Base-by-base conservation (phyloP, 2,888 invertebrate species). In the Drosophila austrosaltans region DNA sequence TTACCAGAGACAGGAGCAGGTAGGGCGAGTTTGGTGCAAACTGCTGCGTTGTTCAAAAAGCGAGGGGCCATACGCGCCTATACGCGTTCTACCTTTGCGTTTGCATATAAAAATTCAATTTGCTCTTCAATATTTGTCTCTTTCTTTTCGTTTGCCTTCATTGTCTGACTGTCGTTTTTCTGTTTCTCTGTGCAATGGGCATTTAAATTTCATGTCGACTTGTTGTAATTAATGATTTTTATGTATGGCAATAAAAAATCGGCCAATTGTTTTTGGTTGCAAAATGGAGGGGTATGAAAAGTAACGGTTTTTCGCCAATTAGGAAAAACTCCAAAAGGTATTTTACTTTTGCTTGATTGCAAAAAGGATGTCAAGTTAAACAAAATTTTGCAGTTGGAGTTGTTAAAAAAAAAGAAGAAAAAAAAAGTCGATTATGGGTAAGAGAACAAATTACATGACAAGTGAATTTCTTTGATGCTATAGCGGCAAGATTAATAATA, bases 171-270 rank as follows among this genome's bases (percentile, higher is more conserved):
- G 36, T 60, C 69, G 72, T 74, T 73, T 63, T 57, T 61, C 53
- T 65, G 16, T 16, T 16, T 16, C 62, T 63, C 60, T 63, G 57
- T 71, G 64, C 63, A 66, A 68, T 63, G 66, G 74, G 63, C 87
- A 84, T 87, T 83, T 87, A 87, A 84, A 84, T 81, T 83, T 84
- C 84, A 87, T 84, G 84, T 75, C 77, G 75, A 75, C 81, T 82
- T 87, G 81, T 85, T 87, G 88, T 85, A 85, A 85, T 85, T 87
- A 85, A 85, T 87, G 86, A 82, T 81, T 87, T 85, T 85, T 82
- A 85, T 87, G 83, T 73, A 70, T 71, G 67, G 76, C 78, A 82
- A 85, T 85, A 85, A 85, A 87, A 75, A 36, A 76, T 72, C 4
- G 36, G 59, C 61, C 72, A 65, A 72, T 71, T 61, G 71, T 48